Conservation (phyloP, 2,797 vertebrate species). For the Rallus crepitans region DNA sequence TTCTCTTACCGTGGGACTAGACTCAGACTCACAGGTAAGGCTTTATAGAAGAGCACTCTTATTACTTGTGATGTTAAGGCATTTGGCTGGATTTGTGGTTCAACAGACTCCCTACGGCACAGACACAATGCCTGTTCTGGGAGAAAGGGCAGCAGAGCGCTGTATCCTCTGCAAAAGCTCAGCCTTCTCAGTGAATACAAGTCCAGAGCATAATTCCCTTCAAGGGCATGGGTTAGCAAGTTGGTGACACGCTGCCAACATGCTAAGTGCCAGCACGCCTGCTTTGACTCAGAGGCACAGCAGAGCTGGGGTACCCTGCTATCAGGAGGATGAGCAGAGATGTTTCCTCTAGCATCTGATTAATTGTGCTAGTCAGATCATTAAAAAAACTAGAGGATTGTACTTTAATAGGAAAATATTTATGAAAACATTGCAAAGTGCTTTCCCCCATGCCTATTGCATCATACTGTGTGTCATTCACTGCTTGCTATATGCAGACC, state of each 20-base stretch:
- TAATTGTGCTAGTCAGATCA: neutral
- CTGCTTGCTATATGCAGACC: neutral
- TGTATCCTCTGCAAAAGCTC: neutral
- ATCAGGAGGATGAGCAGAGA: neutral
- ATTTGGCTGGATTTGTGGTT: neutral
- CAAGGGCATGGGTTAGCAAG: neutral
- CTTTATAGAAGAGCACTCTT: neutral
- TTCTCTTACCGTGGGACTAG: neutral
- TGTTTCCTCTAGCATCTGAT: accelerated
- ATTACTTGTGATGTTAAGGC: neutral
- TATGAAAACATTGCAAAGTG: neutral
- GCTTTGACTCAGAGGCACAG: neutral
- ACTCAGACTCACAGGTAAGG: accelerated
- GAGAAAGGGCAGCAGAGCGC: neutral
- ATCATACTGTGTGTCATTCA: neutral
- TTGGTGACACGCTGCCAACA: neutral
- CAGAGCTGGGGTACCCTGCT: neutral
- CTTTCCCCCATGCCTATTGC: neutral
- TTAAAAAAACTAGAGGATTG: neutral
- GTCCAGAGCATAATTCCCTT: neutral
- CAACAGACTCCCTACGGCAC: neutral
- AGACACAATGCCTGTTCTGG: neutral
- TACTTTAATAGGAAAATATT: neutral
- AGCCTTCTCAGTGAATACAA: neutral
- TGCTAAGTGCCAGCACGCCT: neutral